A percentile compares a stretch with the other conserved stretches of the same genome.
phyloP scores from a whole-genome alignment of 2,888 invertebrate species.

The Teleogryllus oceanicus region DNA sequence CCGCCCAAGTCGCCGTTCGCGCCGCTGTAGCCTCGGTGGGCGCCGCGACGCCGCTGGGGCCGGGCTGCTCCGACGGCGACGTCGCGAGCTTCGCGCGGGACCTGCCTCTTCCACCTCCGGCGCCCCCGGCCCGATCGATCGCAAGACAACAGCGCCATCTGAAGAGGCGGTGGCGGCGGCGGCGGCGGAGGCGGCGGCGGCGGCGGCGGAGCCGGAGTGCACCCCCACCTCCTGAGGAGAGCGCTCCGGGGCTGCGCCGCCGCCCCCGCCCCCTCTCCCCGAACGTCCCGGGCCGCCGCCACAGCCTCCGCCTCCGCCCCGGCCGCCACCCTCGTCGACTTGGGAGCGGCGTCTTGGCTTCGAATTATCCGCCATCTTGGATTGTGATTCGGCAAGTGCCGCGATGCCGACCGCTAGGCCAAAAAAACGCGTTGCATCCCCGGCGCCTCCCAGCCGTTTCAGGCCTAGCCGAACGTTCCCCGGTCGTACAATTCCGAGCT shows the following conservation, averaged over 20 bases:
- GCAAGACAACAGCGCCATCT: neutral
- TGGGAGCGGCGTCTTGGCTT: neutral
- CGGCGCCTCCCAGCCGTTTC: neutral
- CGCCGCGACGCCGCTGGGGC: neutral
- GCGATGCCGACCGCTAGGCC: neutral
- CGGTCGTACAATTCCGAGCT: neutral
- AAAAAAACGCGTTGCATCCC: neutral
- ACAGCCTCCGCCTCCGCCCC: neutral
- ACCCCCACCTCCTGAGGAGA: slow-evolving; percentile 1
- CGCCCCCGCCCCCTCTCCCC: neutral
- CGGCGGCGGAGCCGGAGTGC: neutral
- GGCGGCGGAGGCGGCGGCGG: neutral
- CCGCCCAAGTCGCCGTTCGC: neutral
- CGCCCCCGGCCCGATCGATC: neutral
- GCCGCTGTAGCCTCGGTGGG: neutral
- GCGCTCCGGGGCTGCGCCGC: neutral
- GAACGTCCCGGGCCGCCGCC: neutral
- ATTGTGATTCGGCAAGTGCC: neutral
- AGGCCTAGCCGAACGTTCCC: neutral
- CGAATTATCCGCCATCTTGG: neutral
- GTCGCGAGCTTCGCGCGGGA: neutral
- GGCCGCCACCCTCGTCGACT: neutral
- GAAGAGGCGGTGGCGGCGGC: neutral
- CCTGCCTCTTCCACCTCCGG: neutral
- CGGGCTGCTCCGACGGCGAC: neutral